phyloP scores from a whole-genome alignment of 1,140 invertebrate species.

The Magallana angulata region DNA sequence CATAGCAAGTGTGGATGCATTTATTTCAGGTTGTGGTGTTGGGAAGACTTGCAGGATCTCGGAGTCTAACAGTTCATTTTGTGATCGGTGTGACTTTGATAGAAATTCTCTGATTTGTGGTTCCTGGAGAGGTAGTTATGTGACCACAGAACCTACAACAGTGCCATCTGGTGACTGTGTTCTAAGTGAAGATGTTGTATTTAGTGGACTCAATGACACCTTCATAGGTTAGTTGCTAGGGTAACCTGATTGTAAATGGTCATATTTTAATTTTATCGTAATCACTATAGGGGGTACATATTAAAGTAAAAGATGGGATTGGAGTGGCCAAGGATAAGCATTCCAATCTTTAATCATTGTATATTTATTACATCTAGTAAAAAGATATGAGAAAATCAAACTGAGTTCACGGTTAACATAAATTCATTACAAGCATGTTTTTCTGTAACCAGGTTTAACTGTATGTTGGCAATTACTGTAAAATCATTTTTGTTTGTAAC shows the following conservation, averaged over 20 bases:
- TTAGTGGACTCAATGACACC: slow-evolving; percentile 61
- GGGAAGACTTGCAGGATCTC: slow-evolving; percentile 70
- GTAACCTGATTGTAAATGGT: not conserved
- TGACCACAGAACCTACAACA: slow-evolving; percentile 29
- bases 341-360: too few relatives aligned
- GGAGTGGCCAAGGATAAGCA: too few relatives aligned
- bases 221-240: slow-evolving; percentile 59
- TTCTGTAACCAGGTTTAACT: too few relatives aligned
- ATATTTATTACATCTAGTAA: too few relatives aligned
- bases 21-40: slow-evolving; percentile 73
- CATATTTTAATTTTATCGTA: not conserved
- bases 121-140: slow-evolving; percentile 63
- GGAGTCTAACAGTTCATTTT: slow-evolving; percentile 66
- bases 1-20: too few relatives aligned
- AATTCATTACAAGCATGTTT: too few relatives aligned
- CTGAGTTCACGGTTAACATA: too few relatives aligned
- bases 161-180: slow-evolving; percentile 65
- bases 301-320: too few relatives aligned
- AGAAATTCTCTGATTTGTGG: slow-evolving; percentile 64
- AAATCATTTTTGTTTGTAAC: too few relatives aligned
- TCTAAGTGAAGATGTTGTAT: slow-evolving; percentile 68
- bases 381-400: too few relatives aligned
- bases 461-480: too few relatives aligned
- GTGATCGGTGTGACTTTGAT: slow-evolving; percentile 77
- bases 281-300: not conserved